phyloP scores from a whole-genome alignment of 2,113 vertebrate species.

The Phrynosoma platyrhinos region DNA sequence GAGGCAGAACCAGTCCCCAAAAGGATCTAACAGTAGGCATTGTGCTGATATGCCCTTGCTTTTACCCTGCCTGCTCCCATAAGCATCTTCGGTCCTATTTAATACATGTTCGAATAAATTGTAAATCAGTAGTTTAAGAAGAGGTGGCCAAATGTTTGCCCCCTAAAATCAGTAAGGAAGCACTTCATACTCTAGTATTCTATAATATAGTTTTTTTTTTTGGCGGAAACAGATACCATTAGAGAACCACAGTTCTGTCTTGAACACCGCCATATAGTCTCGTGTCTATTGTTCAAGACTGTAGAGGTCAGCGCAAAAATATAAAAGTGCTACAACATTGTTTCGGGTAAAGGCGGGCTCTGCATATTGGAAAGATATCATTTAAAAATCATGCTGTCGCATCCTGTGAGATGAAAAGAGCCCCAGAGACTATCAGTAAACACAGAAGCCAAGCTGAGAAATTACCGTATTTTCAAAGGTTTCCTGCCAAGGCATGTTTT shows the following conservation, averaged over 20 bases:
- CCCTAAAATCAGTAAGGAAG: not conserved
- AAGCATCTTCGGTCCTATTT: not conserved
- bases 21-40: too few species aligned
- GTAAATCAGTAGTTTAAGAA: not conserved
- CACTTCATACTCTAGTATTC: not conserved
- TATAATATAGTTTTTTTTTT: not conserved
- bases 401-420: conserved; percentile 51
- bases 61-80: not conserved
- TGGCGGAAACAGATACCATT: too few species aligned
- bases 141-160: not conserved
- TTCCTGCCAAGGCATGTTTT: conserved; percentile 49
- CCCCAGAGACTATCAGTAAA: conserved; percentile 22
- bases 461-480: conserved; percentile 46
- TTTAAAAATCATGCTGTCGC: conserved; percentile 12
- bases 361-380: not conserved
- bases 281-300: conserved; percentile 22
- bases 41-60: not conserved
- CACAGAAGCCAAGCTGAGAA: conserved; percentile 41
- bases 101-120: not conserved
- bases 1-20: not conserved
- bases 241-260: not conserved
- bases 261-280: not conserved
- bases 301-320: conserved; percentile 11
- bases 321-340: not conserved
- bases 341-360: not conserved